Base-by-base conservation (phyloP, 2,888 invertebrate genomes). In the Cristatella mucedo region DNA sequence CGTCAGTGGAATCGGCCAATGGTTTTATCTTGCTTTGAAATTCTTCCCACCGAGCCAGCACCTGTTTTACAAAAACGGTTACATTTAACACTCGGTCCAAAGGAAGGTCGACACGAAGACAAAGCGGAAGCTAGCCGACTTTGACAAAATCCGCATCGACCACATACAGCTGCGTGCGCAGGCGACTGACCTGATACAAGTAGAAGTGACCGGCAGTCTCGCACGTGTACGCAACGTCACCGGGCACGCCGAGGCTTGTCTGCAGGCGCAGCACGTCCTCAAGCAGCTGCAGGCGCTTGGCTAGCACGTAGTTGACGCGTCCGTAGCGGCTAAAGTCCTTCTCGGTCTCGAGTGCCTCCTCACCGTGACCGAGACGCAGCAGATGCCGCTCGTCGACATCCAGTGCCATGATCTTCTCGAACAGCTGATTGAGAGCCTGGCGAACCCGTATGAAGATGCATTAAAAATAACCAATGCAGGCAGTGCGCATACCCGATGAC, bases 311-410 rank as follows among this genome's bases (percentile, higher is more conserved):
- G 70, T 97, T 97, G 2, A 97, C 97, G 41, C 97, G 77, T 1
- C 97, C 97, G 64, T 97, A 97, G 61, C 83, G 77, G 57, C 93
- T 93, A 68, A 91, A 97, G 64, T 99, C 97, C 64, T 97, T 97
- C 61, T 95, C 95, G 0, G 97, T 99, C 66, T 97, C 95, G 39
- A 97, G 68, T 1, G 87, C 85, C 62, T 97, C 95, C 63, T 99
- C 97, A 11, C 97, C 97, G 55, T 99, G 97, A 55, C 97, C 97
- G 42, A 97, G 74, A 78, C 97, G 91, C 42, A 97, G 67, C 46
- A 97, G 70, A 73, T 97, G 97, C 1, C 97, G 70, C 63, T 99
- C 97, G 55, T 99, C 95, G 24, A 99, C 86, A 61, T 99, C 95
- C 44, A 99, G 68, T 2, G 82, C 83, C 67, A 93, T 97, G 49